Conservation (phyloP, 2,888 invertebrate species). For the Meliscaeva auricollis region DNA sequence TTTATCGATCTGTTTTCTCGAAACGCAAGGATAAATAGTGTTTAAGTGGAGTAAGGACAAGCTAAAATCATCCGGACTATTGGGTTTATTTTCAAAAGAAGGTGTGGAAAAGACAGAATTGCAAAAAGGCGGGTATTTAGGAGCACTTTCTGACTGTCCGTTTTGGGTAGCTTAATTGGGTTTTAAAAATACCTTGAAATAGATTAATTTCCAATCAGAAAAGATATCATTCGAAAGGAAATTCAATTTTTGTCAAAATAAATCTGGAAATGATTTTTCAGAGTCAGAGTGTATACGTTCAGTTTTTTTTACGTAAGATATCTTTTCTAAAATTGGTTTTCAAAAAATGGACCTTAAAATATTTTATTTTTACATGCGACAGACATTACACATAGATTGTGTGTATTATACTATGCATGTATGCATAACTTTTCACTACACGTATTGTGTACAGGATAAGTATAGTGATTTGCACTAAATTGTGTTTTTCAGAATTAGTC, state of each 20-base stretch:
- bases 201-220: neutral
- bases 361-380: no score
- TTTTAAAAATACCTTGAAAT: neutral
- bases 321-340: no score
- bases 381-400: no score
- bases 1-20: conserved; percentile 1
- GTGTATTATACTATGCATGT: no score
- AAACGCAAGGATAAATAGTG: conserved; percentile 49
- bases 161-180: neutral
- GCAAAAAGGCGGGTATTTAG: neutral
- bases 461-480: no score
- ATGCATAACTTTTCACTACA: no score
- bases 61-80: conserved; percentile 20
- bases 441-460: no score
- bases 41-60: conserved; percentile 8
- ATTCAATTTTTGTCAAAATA: neutral
- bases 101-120: neutral
- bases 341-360: no score
- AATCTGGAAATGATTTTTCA: neutral
- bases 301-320: no score
- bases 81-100: conserved; percentile 15
- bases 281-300: no score
- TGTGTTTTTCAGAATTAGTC: no score
- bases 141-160: neutral
- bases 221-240: neutral